Base-by-base conservation (phyloP, 2,113 vertebrate species). In the Orientallactaga bullata region DNA sequence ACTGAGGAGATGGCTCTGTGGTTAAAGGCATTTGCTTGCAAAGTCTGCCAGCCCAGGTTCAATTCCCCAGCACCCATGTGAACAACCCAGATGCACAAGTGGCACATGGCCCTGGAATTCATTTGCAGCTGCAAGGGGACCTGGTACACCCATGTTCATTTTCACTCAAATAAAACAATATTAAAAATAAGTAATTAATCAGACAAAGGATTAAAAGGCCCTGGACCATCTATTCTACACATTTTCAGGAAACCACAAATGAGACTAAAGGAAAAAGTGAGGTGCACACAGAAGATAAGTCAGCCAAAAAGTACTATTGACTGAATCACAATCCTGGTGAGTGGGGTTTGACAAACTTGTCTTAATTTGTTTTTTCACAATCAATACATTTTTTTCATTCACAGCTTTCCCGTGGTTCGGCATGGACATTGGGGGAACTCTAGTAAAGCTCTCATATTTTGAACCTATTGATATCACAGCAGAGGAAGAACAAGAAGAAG, bases 391-490 rank as follows among this genome's bases (percentile, higher is more conserved):
- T 24, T 21, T 96, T 1, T 92, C 0, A 74, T 94, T 84, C 66
- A 80, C 96, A 99, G 98, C 98, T 96, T 99, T 99, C 94, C 98
- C 98, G 0, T 99, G 98, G 98, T 99, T 99, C 97, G 98, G 98
- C 83, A 99, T 99, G 98, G 98, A 99, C 96, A 98, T 99, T 97
- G 98, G 98, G 32, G 98, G 98, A 88, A 98, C 98, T 0, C 94
- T 99, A 79, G 98, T 99, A 90, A 99, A 99, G 77, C 98, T 99
- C 85, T 97, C 98, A 0, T 99, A 98, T 89, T 99, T 99, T 96
- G 98, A 99, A 93, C 98, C 98, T 23, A 98, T 99, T 68, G 98
- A 98, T 96, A 99, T 99, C 96, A 98, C 98, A 89, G 98, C 98
- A 74, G 98, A 99, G 94, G 98, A 99, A 84, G 98, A 99, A 85